Percentiles rank a stretch among this genome's conserved stretches.
Evolutionary conservation across 2,113 vertebrate genomes (phyloP).

Genomic region (Albula glossodonta): DNA sequence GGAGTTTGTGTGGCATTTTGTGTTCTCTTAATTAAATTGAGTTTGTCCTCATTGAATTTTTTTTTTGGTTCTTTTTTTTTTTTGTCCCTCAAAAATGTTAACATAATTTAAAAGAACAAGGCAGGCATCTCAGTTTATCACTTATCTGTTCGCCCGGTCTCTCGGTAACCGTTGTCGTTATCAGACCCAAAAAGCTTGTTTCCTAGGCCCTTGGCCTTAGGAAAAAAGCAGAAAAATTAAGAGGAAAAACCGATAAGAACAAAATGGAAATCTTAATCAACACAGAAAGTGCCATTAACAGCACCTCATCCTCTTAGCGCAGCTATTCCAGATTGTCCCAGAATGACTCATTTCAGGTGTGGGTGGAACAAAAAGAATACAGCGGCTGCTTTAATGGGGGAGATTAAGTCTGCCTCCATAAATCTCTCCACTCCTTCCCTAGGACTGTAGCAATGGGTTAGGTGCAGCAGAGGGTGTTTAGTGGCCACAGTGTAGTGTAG

Average conservation of each 20-base stretch:
- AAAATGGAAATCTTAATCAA: conserved; percentile 1
- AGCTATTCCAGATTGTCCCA: not conserved
- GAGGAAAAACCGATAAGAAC: not conserved
- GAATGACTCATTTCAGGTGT: not conserved
- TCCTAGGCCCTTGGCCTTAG: not conserved
- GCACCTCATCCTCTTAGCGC: not conserved
- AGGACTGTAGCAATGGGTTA: too few relatives aligned
- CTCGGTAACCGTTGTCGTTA: not conserved
- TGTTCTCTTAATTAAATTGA: not conserved
- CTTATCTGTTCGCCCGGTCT: not conserved
- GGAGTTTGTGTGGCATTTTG: not conserved
- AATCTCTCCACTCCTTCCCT: not conserved
- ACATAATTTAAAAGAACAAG: not conserved
- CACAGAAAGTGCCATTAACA: not conserved
- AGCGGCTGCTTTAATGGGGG: not conserved
- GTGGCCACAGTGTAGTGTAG: too few relatives aligned
- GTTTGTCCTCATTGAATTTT: not conserved
- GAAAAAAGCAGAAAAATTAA: not conserved
- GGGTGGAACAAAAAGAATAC: not conserved
- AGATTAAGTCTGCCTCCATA: not conserved
- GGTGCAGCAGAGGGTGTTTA: too few relatives aligned
- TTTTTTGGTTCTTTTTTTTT: not conserved
- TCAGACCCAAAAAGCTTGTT: not conserved
- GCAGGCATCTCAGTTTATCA: not conserved
- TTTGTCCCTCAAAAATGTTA: not conserved